A percentile compares a stretch with the other conserved stretches of the same genome.
These are phyloP conservation scores for Mystacornis crossleyi DNA, from an alignment of 2,113 vertebrate species.

Conservation along the genomic window DNA sequence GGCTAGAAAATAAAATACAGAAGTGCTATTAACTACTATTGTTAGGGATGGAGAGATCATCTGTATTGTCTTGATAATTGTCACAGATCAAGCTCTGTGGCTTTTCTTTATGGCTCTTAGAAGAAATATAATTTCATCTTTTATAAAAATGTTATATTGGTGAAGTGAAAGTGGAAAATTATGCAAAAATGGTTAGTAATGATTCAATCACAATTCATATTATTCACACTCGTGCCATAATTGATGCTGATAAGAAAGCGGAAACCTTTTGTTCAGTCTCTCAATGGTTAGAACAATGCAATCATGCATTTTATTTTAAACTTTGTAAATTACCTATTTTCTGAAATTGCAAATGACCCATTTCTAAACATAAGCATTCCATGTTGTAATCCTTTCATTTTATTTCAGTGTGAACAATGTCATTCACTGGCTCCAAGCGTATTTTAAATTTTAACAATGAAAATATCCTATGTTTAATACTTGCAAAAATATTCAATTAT, in stretches of 20 bases:
- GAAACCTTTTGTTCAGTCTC: constrained; percentile 50
- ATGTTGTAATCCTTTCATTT: not conserved
- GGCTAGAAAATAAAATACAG: not conserved
- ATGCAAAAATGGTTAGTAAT: constrained; percentile 35
- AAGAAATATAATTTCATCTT: not conserved
- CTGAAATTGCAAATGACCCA: not conserved
- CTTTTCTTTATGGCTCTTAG: not conserved
- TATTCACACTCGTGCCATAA: constrained; percentile 15
- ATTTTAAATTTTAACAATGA: not conserved
- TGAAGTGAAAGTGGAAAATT: constrained; percentile 24
- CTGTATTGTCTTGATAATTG: not conserved
- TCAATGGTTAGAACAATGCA: constrained; percentile 39
- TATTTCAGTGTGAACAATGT: not conserved
- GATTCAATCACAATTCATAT: constrained; percentile 30
- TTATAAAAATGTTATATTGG: not conserved
- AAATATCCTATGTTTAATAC: not conserved
- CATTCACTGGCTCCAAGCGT: not conserved
- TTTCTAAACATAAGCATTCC: constrained; percentile 6
- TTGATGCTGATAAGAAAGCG: constrained; percentile 41
- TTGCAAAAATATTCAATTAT: constrained; percentile 29
- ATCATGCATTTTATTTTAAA: constrained; percentile 30
- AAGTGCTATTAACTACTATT: not conserved
- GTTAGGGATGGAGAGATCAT: not conserved
- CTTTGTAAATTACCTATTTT: constrained; percentile 35
- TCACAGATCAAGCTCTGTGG: not conserved